Evolutionary conservation across 1,140 invertebrate genomes (phyloP), one percentile per base, ranked within the genome.

Genomic region (Drosophila suzukii): DNA sequence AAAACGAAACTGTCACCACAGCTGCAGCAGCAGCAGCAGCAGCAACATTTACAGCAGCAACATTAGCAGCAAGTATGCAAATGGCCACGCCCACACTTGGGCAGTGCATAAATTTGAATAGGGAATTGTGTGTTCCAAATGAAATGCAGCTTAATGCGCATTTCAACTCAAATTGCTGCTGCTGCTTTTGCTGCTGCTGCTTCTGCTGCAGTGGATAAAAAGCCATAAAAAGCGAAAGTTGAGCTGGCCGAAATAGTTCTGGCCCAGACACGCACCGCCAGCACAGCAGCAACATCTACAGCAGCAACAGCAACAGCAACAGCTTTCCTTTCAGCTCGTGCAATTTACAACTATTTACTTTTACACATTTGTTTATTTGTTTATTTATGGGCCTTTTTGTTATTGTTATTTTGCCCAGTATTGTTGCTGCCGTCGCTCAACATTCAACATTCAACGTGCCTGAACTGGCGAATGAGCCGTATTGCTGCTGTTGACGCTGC

Each of bases 91-190:
- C 61, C 57, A 71, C 68, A 44, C 20, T 36, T 59, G 60, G 30
- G 38, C 74, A 65, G 70, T 68, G 83, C 83, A 86, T 88, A 79
- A 79, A 86, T 88, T 88, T 88, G 70, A 76, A 76, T 82, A 43
- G 49, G 41, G 32, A 49, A 41, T 56, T 30, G 36, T 60, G 49
- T 65, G 34, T 51, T 74, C 62, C 58, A 68, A 63, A 72, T 68
- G 57, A 79, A 80, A 90, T 88, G 81, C 80, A 90, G 51, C 62
- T 74, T 71, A 89, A 77, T 88, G 78, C 80, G 83, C 84, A 89
- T 89, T 84, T 72, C 53, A 75, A 72, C 55, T 75, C 56, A 50
- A 62, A 56, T 49, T 46, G 41, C 27, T 57, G 54, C 27, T 49
- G 43, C 20, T 70, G 58, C 17, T 56, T 43, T 38, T 78, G 63